These are phyloP conservation scores for Psittacula derbiana DNA, from an alignment of 2,797 vertebrate species.

Conservation along the genomic window DNA sequence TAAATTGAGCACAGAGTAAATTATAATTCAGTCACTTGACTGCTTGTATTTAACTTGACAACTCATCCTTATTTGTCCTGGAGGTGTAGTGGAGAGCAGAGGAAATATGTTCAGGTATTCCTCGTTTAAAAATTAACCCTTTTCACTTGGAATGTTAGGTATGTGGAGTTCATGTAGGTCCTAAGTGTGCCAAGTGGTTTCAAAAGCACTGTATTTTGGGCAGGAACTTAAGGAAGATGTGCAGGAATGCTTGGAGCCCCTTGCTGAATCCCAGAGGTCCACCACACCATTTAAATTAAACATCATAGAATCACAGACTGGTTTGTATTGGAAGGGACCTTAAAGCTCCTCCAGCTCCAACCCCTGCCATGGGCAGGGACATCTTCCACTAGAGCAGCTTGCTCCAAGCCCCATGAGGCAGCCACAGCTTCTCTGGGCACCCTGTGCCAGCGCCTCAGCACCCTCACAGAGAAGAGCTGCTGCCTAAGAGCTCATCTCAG, in stretches of 20 bases:
- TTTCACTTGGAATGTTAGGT: not conserved
- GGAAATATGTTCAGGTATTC: slow-evolving; percentile 64
- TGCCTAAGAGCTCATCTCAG: not conserved
- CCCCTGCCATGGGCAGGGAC: not conserved
- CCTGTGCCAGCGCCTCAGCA: not conserved
- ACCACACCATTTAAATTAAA: not conserved
- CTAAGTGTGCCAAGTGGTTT: fast-evolving
- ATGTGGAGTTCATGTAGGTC: not conserved
- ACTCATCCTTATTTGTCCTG: slow-evolving; percentile 79
- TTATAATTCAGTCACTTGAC: slow-evolving; percentile 93
- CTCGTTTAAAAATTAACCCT: slow-evolving; percentile 51
- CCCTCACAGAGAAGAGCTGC: not conserved
- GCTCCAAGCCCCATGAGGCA: too few species aligned
- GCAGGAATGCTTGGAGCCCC: not conserved
- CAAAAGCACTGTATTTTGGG: not conserved
- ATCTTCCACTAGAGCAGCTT: not conserved
- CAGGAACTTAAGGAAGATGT: not conserved
- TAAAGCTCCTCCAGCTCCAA: not conserved
- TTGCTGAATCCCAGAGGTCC: not conserved
- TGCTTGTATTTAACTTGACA: slow-evolving; percentile 85
- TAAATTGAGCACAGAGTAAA: slow-evolving; percentile 90
- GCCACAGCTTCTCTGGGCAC: too few species aligned
- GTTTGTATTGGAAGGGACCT: not conserved
- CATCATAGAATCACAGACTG: not conserved
- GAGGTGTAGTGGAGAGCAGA: slow-evolving; percentile 67